These are phyloP conservation scores for Stomatorhinus ivindoensis DNA, from an alignment of 2,113 vertebrate genomes.

Conservation along the genomic window DNA sequence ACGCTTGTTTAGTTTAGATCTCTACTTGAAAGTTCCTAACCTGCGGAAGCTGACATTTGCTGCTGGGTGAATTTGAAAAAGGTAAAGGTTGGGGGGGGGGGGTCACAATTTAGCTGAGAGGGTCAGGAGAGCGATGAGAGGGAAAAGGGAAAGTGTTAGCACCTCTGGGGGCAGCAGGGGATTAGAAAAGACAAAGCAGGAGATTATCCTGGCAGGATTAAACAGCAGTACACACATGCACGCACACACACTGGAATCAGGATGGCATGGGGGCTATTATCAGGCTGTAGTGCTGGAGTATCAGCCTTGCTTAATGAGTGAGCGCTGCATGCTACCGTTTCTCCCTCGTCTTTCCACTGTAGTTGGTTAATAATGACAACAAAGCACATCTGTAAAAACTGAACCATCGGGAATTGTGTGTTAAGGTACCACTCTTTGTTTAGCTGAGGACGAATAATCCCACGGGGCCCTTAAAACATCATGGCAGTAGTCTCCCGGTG, in stretches of 20 bases:
- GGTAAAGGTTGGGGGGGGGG: not conserved
- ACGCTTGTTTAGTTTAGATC: not conserved
- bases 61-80: not conserved
- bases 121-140: not conserved
- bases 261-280: slow-evolving; percentile 1
- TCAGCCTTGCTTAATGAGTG: not conserved
- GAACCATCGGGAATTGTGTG: not conserved
- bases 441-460: not conserved
- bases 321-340: not conserved
- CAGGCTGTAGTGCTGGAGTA: not conserved
- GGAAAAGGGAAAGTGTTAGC: slow-evolving; percentile 1
- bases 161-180: slow-evolving; percentile 2
- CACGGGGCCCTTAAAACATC: not conserved
- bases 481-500: not conserved
- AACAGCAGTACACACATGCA: not conserved
- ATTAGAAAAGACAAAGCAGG: slow-evolving; percentile 23
- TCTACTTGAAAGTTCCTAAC: not conserved
- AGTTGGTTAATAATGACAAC: slow-evolving; percentile 16
- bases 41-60: slow-evolving; percentile 1
- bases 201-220: slow-evolving; percentile 22
- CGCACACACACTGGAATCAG: not conserved
- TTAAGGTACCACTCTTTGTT: not conserved
- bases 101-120: not conserved
- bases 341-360: not conserved
- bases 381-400: not conserved